These are phyloP conservation scores for Bradynema listronoti DNA, from an alignment of 1,140 invertebrate genomes.

Conservation along the genomic window DNA sequence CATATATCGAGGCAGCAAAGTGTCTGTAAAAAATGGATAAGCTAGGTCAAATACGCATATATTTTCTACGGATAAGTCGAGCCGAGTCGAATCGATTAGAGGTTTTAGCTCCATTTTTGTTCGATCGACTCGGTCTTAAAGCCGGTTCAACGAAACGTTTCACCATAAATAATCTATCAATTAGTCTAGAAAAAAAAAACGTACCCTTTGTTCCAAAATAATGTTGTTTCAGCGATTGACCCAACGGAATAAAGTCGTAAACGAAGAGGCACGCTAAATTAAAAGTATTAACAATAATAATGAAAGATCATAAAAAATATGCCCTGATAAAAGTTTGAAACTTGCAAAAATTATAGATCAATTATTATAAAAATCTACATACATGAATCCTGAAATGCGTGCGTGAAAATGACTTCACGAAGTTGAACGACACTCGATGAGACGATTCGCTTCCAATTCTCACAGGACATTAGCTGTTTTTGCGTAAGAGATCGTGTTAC, in stretches of 20 bases:
- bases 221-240: slow-evolving; percentile 15
- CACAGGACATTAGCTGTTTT: slow-evolving; percentile 9
- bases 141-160: not conserved
- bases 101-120: not conserved
- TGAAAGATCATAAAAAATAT: not conserved
- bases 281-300: not conserved
- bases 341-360: not conserved
- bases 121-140: too few relatives aligned
- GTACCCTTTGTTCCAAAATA: slow-evolving; percentile 25
- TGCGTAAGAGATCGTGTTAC: slow-evolving; percentile 5
- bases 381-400: not conserved
- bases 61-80: too few relatives aligned
- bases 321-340: not conserved
- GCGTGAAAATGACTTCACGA: slow-evolving; percentile 11
- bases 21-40: not conserved
- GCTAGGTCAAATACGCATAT: not conserved
- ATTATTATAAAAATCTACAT: not conserved
- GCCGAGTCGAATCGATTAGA: not conserved
- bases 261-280: slow-evolving; percentile 23
- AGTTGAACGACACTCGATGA: slow-evolving; percentile 17
- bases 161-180: not conserved
- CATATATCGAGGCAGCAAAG: slow-evolving; percentile 12
- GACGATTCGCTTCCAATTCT: slow-evolving; percentile 20
- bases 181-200: not conserved
- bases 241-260: slow-evolving; percentile 29